Base-by-base conservation (phyloP, 2,113 vertebrate species). In the Alligator sinensis region DNA sequence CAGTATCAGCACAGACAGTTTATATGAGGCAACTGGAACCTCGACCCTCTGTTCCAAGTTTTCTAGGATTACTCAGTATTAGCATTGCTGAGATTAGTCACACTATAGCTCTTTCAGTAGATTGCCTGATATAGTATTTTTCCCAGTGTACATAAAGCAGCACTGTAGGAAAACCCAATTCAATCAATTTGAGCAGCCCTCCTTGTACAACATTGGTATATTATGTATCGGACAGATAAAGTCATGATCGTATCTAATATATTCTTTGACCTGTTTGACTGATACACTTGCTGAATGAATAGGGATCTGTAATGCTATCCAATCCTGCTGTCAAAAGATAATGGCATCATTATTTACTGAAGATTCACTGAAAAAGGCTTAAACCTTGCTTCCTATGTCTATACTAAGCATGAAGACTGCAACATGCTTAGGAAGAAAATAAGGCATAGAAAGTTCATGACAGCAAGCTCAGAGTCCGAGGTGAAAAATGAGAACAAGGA, bases 191-290 rank as follows among this genome's bases (percentile, higher is more conserved):
- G 80, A 97, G 88, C 87, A 92, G 88, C 77, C 27, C 91, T 84
- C 94, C 94, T 94, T 90, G 70, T 84, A 89, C 94, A 95, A 77
- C 90, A 47, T 57, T 70, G 77, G 34, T 82, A 89, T 91, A 95
- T 92, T 84, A 93, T 59, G 86, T 81, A 80, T 86, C 90, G 87
- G 88, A 47, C 74, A 87, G 91, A 94, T 96, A 94, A 96, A 96
- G 87, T 24, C 91, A 87, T 96, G 96, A 97, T 96, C 72, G 92
- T 82, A 95, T 95, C 94, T 95, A 94, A 95, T 80, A 93, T 92
- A 96, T 93, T 94, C 94, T 96, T 94, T 92, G 92, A 76, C 77
- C 91, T 55, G 55, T 82, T 93, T 94, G 93, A 95, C 79, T 93
- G 94, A 94, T 95, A 83, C 24, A n/a, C n/a, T 74, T 47, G 24